Percentiles rank a stretch among this genome's conserved stretches.
Evolutionary conservation across 2,888 invertebrate species (phyloP).

Genomic region (Aelia acuminata): DNA sequence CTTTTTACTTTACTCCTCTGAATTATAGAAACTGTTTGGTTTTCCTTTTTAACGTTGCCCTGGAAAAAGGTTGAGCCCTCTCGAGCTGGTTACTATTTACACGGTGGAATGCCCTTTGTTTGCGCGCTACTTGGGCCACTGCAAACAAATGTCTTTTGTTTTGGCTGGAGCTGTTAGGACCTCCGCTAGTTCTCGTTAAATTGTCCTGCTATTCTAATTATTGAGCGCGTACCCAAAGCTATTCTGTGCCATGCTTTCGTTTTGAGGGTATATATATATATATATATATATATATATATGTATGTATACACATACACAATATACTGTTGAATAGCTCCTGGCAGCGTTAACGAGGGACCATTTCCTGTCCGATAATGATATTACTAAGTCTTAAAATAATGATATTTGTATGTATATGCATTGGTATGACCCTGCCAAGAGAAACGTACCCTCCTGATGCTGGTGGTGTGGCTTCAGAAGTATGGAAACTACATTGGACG

Average conservation of each 20-base stretch:
- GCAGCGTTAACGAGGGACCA: too few species aligned
- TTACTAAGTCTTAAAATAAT: too few species aligned
- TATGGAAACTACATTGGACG: too few species aligned
- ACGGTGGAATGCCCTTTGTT: background rate
- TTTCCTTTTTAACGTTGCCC: background rate
- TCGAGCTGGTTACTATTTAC: background rate
- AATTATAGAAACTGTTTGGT: conserved; percentile 43
- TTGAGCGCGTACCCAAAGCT: background rate
- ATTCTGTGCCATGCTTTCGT: background rate
- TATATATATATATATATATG: too few species aligned
- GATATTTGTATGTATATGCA: too few species aligned
- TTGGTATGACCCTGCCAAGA: too few species aligned
- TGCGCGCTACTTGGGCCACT: background rate
- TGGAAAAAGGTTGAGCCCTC: background rate
- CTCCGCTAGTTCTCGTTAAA: background rate
- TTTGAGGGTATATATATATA: background rate
- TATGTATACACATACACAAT: too few species aligned
- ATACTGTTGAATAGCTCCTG: too few species aligned
- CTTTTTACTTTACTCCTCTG: background rate
- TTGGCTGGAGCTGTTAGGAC: background rate
- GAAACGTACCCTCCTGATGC: too few species aligned
- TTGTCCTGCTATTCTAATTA: background rate
- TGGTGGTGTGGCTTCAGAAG: too few species aligned
- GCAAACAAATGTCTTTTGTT: conserved; percentile 10
- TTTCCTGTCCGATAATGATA: too few species aligned